These are phyloP conservation scores for Coecobrya sp. DNA, from an alignment of 2,888 invertebrate genomes.

Conservation along the genomic window DNA sequence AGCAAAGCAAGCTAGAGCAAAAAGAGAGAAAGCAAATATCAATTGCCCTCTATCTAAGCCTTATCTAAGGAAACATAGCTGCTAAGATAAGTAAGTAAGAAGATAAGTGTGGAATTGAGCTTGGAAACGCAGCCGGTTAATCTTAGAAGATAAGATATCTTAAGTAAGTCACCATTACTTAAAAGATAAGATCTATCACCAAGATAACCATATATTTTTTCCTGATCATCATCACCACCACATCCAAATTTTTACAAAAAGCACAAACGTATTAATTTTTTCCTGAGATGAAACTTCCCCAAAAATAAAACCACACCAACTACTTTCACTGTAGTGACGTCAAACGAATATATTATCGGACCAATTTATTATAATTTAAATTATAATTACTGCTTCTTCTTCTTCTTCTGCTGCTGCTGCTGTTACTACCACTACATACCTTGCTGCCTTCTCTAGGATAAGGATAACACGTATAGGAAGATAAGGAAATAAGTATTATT, in stretches of 20 bases:
- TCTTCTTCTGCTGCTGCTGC: no score
- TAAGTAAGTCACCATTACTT: neutral
- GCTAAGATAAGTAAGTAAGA: conserved; percentile 32
- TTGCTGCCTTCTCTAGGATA: conserved; percentile 36
- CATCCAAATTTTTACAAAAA: no score
- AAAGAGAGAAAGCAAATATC: no score
- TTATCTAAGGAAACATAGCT: neutral
- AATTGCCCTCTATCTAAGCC: neutral
- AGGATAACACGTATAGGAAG: conserved; percentile 45
- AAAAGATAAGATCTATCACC: neutral
- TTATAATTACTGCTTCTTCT: no score
- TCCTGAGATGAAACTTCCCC: no score
- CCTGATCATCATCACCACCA: no score
- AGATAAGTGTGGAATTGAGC: conserved; percentile 22
- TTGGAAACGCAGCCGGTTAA: conserved; percentile 72
- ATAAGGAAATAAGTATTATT: neutral
- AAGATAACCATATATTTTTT: neutral
- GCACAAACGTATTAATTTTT: no score
- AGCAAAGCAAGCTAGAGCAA: neutral
- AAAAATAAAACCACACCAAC: no score
- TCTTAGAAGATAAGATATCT: neutral
- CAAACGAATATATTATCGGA: no score
- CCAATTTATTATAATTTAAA: no score
- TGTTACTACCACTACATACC: neutral
- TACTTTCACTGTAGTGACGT: neutral